Conservation (phyloP, 1,140 invertebrate genomes). For the Pogonognathellus flavescens region DNA sequence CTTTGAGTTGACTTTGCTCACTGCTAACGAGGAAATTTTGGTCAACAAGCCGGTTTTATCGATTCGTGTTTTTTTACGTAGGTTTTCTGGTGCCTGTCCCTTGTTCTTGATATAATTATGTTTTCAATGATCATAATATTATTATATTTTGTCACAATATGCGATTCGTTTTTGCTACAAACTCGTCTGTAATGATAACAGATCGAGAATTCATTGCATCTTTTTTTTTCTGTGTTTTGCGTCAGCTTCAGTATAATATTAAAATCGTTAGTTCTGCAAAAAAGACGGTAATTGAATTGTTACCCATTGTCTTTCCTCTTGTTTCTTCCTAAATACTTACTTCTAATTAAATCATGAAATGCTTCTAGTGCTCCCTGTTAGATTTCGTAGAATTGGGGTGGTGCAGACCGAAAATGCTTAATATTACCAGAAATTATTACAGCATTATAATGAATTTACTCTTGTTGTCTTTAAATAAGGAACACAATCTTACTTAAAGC, state of each 20-base stretch:
- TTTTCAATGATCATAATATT: slow-evolving; percentile 43
- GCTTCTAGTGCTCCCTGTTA: neutral
- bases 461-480: too few species aligned
- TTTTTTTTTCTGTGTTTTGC: slow-evolving; percentile 1
- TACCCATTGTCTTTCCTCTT: neutral
- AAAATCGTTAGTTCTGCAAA: slow-evolving; percentile 34
- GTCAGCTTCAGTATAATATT: slow-evolving; percentile 29
- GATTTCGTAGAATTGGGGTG: too few species aligned
- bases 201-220: neutral
- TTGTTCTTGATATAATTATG: slow-evolving; percentile 52
- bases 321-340: slow-evolving; percentile 6
- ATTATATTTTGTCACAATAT: neutral
- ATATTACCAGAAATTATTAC: too few species aligned
- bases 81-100: slow-evolving; percentile 38
- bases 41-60: slow-evolving; percentile 54
- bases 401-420: too few species aligned
- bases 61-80: slow-evolving; percentile 55
- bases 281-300: slow-evolving; percentile 30
- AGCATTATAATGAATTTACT: too few species aligned
- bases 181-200: neutral
- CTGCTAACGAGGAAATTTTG: slow-evolving; percentile 58
- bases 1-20: slow-evolving; percentile 21
- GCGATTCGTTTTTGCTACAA: neutral
- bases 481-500: too few species aligned
- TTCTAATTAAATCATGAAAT: slow-evolving; percentile 33